phyloP scores from a whole-genome alignment of 2,888 invertebrate species.

The Synanthedon formicaeformis region DNA sequence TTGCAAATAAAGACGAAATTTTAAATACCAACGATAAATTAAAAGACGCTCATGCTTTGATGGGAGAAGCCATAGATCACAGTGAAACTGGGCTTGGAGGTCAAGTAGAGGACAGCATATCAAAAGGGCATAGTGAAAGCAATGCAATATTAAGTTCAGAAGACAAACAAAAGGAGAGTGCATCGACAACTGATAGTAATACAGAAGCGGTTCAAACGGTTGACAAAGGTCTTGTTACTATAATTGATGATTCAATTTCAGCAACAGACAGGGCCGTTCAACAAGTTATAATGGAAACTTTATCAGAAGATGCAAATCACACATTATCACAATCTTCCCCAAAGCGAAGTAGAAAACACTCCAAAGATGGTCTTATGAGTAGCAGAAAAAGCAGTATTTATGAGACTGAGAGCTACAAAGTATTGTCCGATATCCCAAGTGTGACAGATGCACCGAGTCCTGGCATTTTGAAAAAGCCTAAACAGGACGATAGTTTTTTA shows the following conservation, averaged over 20 bases:
- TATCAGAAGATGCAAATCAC: conserved; percentile 35
- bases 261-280: conserved; percentile 39
- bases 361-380: conserved; percentile 45
- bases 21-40: conserved; percentile 36
- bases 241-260: conserved; percentile 29
- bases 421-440: conserved; percentile 51
- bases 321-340: conserved; percentile 35
- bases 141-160: conserved; percentile 21
- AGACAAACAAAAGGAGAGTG: conserved; percentile 36
- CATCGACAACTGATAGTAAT: conserved; percentile 40
- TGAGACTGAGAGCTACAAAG: conserved; percentile 67
- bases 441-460: conserved; percentile 33
- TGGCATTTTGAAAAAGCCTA: conserved; percentile 49
- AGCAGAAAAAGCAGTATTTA: conserved; percentile 61
- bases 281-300: conserved; percentile 41
- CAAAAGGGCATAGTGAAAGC: conserved; percentile 27
- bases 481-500: conserved; percentile 31
- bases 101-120: conserved; percentile 21
- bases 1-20: conserved; percentile 52
- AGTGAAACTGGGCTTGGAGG: conserved; percentile 21
- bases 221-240: conserved; percentile 39
- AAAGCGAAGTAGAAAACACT: conserved; percentile 31
- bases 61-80: conserved; percentile 49
- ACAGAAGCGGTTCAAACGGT: conserved; percentile 28
- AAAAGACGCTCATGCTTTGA: conserved; percentile 35